A percentile compares a stretch with the other conserved stretches of the same genome.
These are phyloP conservation scores for Drosophila kuntzei DNA, from an alignment of 2,888 invertebrate species.

Conservation along the genomic window DNA sequence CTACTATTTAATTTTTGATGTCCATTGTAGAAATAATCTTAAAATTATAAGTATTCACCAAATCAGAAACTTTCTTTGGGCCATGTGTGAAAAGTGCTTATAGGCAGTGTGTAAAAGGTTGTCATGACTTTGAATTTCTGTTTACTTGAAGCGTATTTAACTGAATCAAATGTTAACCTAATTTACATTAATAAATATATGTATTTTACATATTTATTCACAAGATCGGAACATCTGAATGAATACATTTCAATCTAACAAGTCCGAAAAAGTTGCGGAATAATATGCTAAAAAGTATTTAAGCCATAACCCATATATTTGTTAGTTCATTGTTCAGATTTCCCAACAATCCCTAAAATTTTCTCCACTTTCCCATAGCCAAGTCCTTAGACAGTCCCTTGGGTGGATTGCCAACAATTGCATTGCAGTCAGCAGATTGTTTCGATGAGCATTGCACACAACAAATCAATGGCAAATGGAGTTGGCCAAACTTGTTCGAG, in stretches of 20 bases:
- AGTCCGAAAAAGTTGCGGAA: background rate
- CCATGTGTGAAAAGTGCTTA: background rate
- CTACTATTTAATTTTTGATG: too few relatives aligned
- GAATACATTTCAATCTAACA: background rate
- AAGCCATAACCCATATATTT: background rate
- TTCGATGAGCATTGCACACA: conserved; percentile 28
- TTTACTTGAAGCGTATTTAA: background rate
- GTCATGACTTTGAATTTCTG: background rate
- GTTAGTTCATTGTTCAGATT: background rate
- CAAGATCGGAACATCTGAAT: background rate
- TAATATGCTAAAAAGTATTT: background rate
- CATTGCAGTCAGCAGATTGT: conserved; percentile 32
- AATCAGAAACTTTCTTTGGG: background rate
- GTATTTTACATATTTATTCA: background rate
- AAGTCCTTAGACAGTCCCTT: background rate
- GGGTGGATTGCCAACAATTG: conserved; percentile 15
- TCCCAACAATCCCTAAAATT: background rate
- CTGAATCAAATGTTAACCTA: background rate
- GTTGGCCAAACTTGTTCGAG: conserved; percentile 27
- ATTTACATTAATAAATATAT: background rate
- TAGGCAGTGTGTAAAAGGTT: background rate
- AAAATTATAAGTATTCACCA: too few relatives aligned
- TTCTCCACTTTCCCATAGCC: background rate
- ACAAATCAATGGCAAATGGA: conserved; percentile 45
- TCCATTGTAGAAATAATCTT: too few relatives aligned